A percentile compares a stretch with the other conserved stretches of the same genome.
Conservation (phyloP, 2,888 invertebrate genomes). For the Trypoxylon attenuatum region DNA sequence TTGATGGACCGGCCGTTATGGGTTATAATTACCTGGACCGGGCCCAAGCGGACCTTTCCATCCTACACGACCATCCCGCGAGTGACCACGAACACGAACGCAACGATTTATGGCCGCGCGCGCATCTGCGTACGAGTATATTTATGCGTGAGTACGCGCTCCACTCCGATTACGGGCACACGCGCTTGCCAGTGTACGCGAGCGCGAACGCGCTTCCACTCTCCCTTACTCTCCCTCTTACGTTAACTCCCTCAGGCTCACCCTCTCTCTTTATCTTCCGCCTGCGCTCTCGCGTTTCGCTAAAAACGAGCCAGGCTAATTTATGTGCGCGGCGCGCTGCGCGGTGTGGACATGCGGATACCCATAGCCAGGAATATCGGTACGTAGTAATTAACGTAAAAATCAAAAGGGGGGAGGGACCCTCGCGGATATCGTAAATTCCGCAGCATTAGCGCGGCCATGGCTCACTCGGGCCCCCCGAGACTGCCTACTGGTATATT, state of each 20-base stretch:
- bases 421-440: conserved; percentile 17
- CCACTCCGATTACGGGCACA: conserved; percentile 26
- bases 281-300: too few species aligned
- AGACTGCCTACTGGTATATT: too few species aligned
- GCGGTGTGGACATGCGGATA: too few species aligned
- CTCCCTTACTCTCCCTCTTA: too few species aligned
- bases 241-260: too few species aligned
- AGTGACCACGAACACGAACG: conserved; percentile 10
- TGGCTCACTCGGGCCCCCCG: too few species aligned
- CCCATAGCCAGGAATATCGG: not conserved
- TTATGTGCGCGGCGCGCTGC: too few species aligned
- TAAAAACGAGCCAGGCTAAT: too few species aligned
- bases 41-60: conserved; percentile 56
- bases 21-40: conserved; percentile 69
- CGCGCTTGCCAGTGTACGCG: too few species aligned
- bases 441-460: conserved; percentile 2
- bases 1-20: conserved; percentile 71
- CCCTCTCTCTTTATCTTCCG: too few species aligned
- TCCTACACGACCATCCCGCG: not conserved
- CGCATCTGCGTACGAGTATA: conserved; percentile 24
- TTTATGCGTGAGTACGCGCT: conserved; percentile 27
- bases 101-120: conserved; percentile 39
- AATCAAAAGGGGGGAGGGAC: too few species aligned
- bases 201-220: too few species aligned
- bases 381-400: conserved; percentile 28